phyloP scores from a whole-genome alignment of 2,888 invertebrate genomes.

The Hydrotaea cyrtoneurina region DNA sequence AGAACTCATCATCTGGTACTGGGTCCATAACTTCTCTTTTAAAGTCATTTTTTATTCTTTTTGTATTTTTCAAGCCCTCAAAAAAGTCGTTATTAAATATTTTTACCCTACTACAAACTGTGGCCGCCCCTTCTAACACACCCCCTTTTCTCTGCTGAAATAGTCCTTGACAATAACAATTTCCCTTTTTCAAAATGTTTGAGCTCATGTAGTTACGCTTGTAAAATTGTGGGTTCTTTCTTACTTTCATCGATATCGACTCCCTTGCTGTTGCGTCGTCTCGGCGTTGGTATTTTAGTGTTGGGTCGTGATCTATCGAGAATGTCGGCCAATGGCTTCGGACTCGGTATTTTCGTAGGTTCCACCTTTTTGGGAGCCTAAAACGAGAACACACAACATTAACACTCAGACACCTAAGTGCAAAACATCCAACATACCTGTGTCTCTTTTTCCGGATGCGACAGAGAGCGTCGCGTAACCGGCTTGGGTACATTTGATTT shows the following conservation, averaged over 20 bases:
- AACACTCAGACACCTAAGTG: neutral
- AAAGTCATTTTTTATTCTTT: too few relatives aligned
- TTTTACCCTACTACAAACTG: too few relatives aligned
- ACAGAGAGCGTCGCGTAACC: constrained; percentile 79
- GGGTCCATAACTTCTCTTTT: too few relatives aligned
- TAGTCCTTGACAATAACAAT: too few relatives aligned
- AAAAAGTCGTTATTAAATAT: too few relatives aligned
- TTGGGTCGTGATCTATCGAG: constrained; percentile 76
- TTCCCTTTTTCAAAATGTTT: too few relatives aligned
- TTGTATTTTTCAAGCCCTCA: too few relatives aligned
- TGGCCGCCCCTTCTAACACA: too few relatives aligned
- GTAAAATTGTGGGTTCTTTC: constrained; percentile 13
- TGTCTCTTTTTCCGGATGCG: constrained; percentile 80
- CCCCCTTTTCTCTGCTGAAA: too few relatives aligned
- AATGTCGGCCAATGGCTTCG: constrained; percentile 78
- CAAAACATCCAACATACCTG: constrained; percentile 69
- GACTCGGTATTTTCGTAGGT: constrained; percentile 78
- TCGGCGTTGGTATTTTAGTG: constrained; percentile 76
- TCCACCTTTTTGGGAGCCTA: constrained; percentile 77
- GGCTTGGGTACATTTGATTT: constrained; percentile 76
- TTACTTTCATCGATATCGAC: constrained; percentile 75
- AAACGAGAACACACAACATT: constrained; percentile 29
- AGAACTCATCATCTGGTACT: too few relatives aligned
- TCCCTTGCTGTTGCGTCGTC: constrained; percentile 75
- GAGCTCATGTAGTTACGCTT: too few relatives aligned